Conservation (phyloP, 1,140 invertebrate genomes). For the Drosophila kohkoa region DNA sequence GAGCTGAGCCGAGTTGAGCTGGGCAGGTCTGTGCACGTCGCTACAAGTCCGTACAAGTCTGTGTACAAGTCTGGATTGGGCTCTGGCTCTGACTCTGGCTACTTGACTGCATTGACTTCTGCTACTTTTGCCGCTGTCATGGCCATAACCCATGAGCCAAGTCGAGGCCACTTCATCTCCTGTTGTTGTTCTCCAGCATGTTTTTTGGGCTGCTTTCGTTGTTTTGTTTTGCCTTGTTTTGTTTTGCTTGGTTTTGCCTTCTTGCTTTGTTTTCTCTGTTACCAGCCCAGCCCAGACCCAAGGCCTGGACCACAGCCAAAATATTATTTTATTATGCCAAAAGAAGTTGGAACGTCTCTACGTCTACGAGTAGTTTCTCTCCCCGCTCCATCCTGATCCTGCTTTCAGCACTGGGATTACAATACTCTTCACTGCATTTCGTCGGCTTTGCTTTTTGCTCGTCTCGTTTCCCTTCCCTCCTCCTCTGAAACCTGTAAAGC, state of each 20-base stretch:
- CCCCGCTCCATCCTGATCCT: background rate
- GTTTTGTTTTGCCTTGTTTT: slow-evolving; percentile 27
- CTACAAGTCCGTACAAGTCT: no score
- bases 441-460: slow-evolving; percentile 21
- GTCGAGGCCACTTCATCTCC: slow-evolving; percentile 57
- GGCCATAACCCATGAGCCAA: slow-evolving; percentile 53
- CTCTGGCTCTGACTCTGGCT: slow-evolving; percentile 10
- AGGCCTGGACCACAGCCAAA: slow-evolving; percentile 59
- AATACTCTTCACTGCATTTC: slow-evolving; percentile 37
- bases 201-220: slow-evolving; percentile 25
- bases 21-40: background rate
- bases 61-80: background rate
- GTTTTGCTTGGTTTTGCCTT: slow-evolving; percentile 22
- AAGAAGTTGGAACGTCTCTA: slow-evolving; percentile 54
- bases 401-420: slow-evolving; percentile 52
- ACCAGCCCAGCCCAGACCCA: slow-evolving; percentile 40
- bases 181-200: slow-evolving; percentile 36
- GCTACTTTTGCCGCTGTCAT: slow-evolving; percentile 54
- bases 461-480: background rate
- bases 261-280: slow-evolving; percentile 40
- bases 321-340: slow-evolving; percentile 70
- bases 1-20: background rate
- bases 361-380: slow-evolving; percentile 15
- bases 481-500: slow-evolving; percentile 16
- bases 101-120: slow-evolving; percentile 62